phyloP scores from a whole-genome alignment of 2,797 vertebrate genomes.

The Myripristis murdjan region DNA sequence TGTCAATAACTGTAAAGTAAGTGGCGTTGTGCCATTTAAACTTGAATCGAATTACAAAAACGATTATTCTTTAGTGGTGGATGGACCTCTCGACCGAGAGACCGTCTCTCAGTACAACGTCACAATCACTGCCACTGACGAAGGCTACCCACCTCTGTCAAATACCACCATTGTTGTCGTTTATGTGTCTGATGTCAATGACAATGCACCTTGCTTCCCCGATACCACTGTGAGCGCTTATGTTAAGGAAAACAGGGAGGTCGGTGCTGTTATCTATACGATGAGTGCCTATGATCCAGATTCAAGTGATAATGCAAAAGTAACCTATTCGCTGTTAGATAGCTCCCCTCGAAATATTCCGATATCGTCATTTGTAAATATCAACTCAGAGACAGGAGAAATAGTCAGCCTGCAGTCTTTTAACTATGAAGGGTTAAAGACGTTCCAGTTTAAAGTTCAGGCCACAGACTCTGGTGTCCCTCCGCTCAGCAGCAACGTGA shows the following conservation, averaged over 20 bases:
- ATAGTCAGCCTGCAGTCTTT: too few relatives aligned
- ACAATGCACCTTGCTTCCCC: constrained; percentile 85
- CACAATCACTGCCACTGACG: constrained; percentile 81
- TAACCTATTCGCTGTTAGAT: constrained; percentile 56
- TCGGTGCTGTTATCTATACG: constrained; percentile 77
- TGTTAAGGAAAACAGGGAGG: constrained; percentile 85
- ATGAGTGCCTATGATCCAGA: constrained; percentile 85
- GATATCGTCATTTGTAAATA: constrained; percentile 23
- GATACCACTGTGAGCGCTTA: constrained; percentile 74
- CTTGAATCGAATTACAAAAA: constrained; percentile 57
- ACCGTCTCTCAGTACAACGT: constrained; percentile 66
- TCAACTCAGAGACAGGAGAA: too few relatives aligned
- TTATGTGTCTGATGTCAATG: constrained; percentile 65
- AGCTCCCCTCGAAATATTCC: neutral
- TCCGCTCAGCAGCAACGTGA: too few relatives aligned
- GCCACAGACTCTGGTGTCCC: too few relatives aligned
- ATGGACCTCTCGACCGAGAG: constrained; percentile 62
- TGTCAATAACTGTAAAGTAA: constrained; percentile 62
- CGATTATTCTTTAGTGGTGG: constrained; percentile 65
- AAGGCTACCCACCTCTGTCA: constrained; percentile 71
- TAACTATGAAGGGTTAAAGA: too few relatives aligned
- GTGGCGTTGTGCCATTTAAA: constrained; percentile 51
- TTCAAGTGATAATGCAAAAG: constrained; percentile 60
- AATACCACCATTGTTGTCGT: constrained; percentile 44
- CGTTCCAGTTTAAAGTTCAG: too few relatives aligned